Conservation (phyloP, 2,888 invertebrate genomes). For the Zhuqinia jingwanae region DNA sequence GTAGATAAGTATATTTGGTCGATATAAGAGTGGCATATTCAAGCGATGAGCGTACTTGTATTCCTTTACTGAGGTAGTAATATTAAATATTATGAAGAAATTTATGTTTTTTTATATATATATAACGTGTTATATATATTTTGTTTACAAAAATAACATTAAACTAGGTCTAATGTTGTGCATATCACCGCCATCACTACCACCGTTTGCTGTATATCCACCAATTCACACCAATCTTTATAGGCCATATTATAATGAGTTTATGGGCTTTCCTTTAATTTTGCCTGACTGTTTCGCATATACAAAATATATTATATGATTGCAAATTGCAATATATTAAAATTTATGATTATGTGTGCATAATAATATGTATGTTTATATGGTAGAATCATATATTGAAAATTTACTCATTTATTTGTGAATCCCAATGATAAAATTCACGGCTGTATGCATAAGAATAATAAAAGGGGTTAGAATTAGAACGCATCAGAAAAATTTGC, state of each 20-base stretch:
- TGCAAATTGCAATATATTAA: too few relatives aligned
- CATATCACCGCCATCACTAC: not conserved
- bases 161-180: conserved; percentile 13
- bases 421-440: conserved; percentile 20
- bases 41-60: too few relatives aligned
- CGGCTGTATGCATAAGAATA: conserved; percentile 1
- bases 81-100: too few relatives aligned
- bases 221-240: not conserved
- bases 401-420: too few relatives aligned
- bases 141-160: not conserved
- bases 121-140: too few relatives aligned
- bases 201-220: not conserved
- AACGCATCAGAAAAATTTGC: not conserved
- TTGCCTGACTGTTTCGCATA: not conserved
- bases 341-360: too few relatives aligned
- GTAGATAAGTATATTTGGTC: too few relatives aligned
- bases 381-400: too few relatives aligned
- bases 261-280: not conserved
- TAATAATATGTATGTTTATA: too few relatives aligned
- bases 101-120: too few relatives aligned
- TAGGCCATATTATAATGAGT: not conserved
- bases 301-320: not conserved
- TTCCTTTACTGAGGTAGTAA: too few relatives aligned
- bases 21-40: too few relatives aligned
- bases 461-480: conserved; percentile 10